A percentile compares a stretch with the other conserved stretches of the same genome.
Evolutionary conservation across 2,797 vertebrate genomes (phyloP).

Genomic region (Dallia pectoralis): DNA sequence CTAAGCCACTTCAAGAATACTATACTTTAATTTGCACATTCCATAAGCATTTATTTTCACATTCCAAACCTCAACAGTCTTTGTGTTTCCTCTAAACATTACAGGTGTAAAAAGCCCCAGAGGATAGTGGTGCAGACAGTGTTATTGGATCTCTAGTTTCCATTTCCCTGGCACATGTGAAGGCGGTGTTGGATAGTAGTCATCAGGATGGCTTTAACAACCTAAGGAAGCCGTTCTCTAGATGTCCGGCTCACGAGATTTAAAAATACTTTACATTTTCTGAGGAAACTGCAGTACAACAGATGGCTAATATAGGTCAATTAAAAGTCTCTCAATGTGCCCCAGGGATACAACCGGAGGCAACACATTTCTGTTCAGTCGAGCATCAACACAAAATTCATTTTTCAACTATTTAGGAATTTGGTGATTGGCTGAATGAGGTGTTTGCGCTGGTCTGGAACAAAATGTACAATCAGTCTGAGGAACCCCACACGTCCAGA

Average conservation of each 20-base stretch:
- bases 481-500: not conserved
- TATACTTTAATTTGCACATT: slow-evolving; percentile 39
- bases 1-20: slow-evolving; percentile 5
- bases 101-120: slow-evolving; percentile 13
- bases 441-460: not conserved
- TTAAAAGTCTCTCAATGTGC: not conserved
- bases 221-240: slow-evolving; percentile 57
- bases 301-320: slow-evolving; percentile 28
- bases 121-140: slow-evolving; percentile 18
- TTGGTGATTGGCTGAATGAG: slow-evolving; percentile 1
- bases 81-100: slow-evolving; percentile 20
- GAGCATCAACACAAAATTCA: not conserved
- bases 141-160: slow-evolving; percentile 48
- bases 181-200: slow-evolving; percentile 65
- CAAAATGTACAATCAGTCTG: not conserved
- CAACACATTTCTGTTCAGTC: not conserved
- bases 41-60: slow-evolving; percentile 38
- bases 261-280: slow-evolving; percentile 48
- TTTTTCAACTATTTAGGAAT: not conserved
- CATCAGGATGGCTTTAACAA: slow-evolving; percentile 63
- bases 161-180: slow-evolving; percentile 66
- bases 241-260: slow-evolving; percentile 54
- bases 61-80: slow-evolving; percentile 24
- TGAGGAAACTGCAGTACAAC: slow-evolving; percentile 30
- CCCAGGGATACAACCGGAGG: not conserved